Percentiles rank a stretch among this genome's conserved stretches.
These are phyloP conservation scores for Lepus oiostolus DNA, from an alignment of 2,797 vertebrate genomes.

Conservation along the genomic window DNA sequence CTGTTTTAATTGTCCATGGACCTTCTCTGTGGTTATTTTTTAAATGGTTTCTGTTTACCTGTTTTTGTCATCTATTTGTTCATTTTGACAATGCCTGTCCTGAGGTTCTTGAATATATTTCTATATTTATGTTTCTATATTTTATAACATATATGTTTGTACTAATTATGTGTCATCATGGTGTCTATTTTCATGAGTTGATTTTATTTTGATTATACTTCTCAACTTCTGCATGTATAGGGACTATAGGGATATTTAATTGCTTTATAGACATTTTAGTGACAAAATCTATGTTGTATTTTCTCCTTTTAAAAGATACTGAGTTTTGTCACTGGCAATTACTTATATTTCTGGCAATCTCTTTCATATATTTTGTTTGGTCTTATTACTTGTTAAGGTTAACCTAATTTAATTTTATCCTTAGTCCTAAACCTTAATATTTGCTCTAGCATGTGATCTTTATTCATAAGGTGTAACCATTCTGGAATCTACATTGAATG, in stretches of 20 bases:
- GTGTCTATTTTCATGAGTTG: not conserved
- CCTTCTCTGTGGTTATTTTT: not conserved
- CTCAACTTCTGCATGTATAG: not conserved
- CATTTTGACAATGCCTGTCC: not conserved
- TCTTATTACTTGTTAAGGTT: not conserved
- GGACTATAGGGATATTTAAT: not conserved
- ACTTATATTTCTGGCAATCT: not conserved
- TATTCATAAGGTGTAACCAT: not conserved
- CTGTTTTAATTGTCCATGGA: not conserved
- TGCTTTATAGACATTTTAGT: not conserved
- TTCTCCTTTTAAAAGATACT: conserved; percentile 7
- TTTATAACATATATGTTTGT: not conserved
- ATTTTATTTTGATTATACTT: not conserved
- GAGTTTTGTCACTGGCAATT: not conserved
- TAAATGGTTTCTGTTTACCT: not conserved
- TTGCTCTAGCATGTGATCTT: not conserved
- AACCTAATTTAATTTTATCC: not conserved
- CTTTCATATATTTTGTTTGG: not conserved
- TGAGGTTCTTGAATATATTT: not conserved
- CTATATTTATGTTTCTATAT: not conserved
- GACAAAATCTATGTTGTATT: not conserved
- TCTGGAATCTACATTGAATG: not conserved
- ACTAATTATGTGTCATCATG: not conserved
- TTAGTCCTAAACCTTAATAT: not conserved
- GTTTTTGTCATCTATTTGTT: not conserved